These are phyloP conservation scores for Heliconius himera DNA, from an alignment of 1,140 invertebrate genomes.

Conservation along the genomic window DNA sequence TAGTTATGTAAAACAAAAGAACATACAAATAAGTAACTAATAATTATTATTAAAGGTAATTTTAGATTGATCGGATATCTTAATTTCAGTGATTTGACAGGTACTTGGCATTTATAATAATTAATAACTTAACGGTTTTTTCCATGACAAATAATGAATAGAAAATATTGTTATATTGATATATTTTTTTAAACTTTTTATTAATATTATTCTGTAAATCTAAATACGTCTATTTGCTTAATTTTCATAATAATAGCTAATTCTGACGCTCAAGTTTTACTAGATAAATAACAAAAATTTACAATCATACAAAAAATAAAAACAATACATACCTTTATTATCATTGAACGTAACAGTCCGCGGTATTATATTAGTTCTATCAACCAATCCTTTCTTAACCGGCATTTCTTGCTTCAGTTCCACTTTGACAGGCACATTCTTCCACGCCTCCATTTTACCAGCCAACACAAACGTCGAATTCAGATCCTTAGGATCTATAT, in stretches of 20 bases:
- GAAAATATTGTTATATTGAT: not conserved
- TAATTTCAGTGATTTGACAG: too few species aligned
- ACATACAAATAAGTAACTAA: not conserved
- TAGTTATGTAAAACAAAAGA: not conserved
- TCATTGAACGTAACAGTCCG: constrained; percentile 63
- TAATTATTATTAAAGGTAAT: too few species aligned
- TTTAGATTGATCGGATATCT: too few species aligned
- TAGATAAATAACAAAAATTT: too few species aligned
- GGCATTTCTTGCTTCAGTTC: constrained; percentile 49
- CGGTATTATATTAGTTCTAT: constrained; percentile 63
- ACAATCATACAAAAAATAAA: not conserved
- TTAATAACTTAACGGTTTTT: not conserved
- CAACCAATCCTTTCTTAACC: constrained; percentile 52
- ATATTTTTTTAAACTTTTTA: too few species aligned
- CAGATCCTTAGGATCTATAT: constrained; percentile 67
- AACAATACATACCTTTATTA: constrained; percentile 52
- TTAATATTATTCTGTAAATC: too few species aligned
- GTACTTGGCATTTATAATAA: not conserved
- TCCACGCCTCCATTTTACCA: constrained; percentile 56
- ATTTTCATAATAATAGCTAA: too few species aligned
- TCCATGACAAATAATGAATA: not conserved
- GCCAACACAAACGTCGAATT: constrained; percentile 78
- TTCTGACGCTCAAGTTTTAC: too few species aligned
- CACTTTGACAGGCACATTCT: constrained; percentile 50
- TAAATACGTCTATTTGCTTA: too few species aligned